phyloP scores from a whole-genome alignment of 1,140 invertebrate genomes.

The Plodia interpunctella region DNA sequence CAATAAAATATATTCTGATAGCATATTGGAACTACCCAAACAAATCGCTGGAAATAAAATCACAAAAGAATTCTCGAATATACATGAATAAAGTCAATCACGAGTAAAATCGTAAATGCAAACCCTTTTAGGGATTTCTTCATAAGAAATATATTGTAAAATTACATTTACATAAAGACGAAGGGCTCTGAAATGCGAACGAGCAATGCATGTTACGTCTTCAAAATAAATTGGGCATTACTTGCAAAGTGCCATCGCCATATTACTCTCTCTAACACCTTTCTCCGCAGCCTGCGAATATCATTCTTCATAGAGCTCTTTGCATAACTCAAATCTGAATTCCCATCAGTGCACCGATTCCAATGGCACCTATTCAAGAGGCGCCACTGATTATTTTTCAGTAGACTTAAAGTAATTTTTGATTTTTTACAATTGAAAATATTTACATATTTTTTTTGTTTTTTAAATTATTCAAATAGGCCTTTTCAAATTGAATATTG shows the following conservation, averaged over 20 bases:
- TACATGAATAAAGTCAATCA: conserved; percentile 2
- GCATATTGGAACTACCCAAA: neutral
- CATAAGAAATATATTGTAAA: conserved; percentile 1
- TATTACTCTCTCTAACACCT: conserved; percentile 1
- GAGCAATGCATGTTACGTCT: conserved; percentile 3
- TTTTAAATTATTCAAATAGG: no score
- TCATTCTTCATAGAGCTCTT: neutral
- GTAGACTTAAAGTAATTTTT: no score
- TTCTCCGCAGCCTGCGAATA: neutral
- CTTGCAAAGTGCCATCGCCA: neutral
- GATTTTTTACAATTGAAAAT: no score
- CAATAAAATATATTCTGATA: neutral
- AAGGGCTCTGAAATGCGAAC: neutral
- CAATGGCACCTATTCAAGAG: no score
- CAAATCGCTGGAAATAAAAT: neutral
- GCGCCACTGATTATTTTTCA: no score
- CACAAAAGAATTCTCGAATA: neutral
- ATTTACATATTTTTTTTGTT: no score
- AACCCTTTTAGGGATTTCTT: neutral
- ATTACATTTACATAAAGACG: conserved; percentile 4
- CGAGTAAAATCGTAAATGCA: neutral
- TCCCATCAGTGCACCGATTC: no score
- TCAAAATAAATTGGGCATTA: conserved; percentile 7
- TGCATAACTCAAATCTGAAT: conserved; percentile 7
- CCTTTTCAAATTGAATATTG: no score